Conservation (phyloP, 2,888 invertebrate species). For the Protonemura montana region DNA sequence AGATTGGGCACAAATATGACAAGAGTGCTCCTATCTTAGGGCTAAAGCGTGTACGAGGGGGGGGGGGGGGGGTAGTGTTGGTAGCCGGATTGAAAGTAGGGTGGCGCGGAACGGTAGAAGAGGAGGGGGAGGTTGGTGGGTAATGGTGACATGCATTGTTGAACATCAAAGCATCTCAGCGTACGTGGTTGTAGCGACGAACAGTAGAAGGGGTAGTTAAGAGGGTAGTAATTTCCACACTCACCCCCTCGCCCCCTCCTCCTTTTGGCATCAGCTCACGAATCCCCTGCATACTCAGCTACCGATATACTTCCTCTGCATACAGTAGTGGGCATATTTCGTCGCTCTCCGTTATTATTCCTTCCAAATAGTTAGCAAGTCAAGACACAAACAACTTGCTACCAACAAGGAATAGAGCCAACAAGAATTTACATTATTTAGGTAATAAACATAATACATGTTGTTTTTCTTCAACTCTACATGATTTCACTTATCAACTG, state of each 20-base stretch:
- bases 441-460: not conserved
- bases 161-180: slow-evolving; percentile 38
- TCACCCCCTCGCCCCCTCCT: slow-evolving; percentile 36
- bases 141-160: slow-evolving; percentile 46
- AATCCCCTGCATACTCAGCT: not conserved
- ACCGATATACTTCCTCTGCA: slow-evolving; percentile 43
- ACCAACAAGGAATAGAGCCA: not conserved
- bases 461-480: not conserved
- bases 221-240: slow-evolving; percentile 43
- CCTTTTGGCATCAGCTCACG: not conserved
- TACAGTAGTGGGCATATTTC: slow-evolving; percentile 44
- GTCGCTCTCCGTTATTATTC: slow-evolving; percentile 14
- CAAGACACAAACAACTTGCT: slow-evolving; percentile 31
- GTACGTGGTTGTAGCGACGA: slow-evolving; percentile 13
- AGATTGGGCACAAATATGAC: slow-evolving; percentile 19
- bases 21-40: not conserved
- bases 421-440: slow-evolving; percentile 7
- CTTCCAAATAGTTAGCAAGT: slow-evolving; percentile 21
- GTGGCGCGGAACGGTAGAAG: not conserved
- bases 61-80: slow-evolving; percentile 25
- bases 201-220: slow-evolving; percentile 33
- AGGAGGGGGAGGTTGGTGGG: slow-evolving; percentile 32
- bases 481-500: not conserved
- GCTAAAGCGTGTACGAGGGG: not conserved
- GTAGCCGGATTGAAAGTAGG: not conserved